A percentile compares a stretch with the other conserved stretches of the same genome.
Conservation (phyloP, 2,797 vertebrate species). For the Arrhamphus sclerolepis region DNA sequence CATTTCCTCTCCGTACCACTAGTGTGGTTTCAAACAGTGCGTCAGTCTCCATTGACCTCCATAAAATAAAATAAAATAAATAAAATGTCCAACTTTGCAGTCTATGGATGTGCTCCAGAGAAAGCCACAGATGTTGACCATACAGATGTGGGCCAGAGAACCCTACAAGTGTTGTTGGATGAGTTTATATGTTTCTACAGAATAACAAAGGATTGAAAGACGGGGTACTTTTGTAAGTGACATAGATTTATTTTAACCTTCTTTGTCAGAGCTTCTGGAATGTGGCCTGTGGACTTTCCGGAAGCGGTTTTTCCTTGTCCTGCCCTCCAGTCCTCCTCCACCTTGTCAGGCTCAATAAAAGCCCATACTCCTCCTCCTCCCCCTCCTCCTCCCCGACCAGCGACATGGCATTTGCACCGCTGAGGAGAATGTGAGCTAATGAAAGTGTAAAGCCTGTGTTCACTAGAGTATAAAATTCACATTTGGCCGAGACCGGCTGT, state of each 20-base stretch:
- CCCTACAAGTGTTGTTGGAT: too few species aligned
- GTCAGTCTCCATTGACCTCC: too few species aligned
- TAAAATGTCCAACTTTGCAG: too few species aligned
- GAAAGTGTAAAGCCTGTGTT: conserved; percentile 87
- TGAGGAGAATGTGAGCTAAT: conserved; percentile 88
- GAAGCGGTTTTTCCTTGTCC: conserved; percentile 52
- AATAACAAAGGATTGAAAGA: too few species aligned
- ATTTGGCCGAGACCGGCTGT: conserved; percentile 81
- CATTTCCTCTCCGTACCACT: too few species aligned
- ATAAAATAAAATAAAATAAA: too few species aligned
- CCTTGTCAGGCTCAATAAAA: conserved; percentile 68
- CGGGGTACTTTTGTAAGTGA: too few species aligned
- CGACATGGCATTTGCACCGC: conserved; percentile 84
- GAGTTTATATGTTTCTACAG: too few species aligned
- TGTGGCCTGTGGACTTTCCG: conserved; percentile 54
- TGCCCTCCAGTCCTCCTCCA: conserved; percentile 45
- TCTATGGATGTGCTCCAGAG: too few species aligned
- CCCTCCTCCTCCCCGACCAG: conserved; percentile 55
- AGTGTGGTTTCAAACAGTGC: too few species aligned
- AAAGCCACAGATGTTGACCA: too few species aligned
- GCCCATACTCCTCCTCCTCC: conserved; percentile 51
- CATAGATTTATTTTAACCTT: not conserved
- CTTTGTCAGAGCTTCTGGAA: conserved; percentile 11
- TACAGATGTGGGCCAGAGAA: too few species aligned
- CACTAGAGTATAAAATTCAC: conserved; percentile 88